Evolutionary conservation across 2,797 vertebrate species (phyloP).

Genomic region (Brotogeris chrysoptera): DNA sequence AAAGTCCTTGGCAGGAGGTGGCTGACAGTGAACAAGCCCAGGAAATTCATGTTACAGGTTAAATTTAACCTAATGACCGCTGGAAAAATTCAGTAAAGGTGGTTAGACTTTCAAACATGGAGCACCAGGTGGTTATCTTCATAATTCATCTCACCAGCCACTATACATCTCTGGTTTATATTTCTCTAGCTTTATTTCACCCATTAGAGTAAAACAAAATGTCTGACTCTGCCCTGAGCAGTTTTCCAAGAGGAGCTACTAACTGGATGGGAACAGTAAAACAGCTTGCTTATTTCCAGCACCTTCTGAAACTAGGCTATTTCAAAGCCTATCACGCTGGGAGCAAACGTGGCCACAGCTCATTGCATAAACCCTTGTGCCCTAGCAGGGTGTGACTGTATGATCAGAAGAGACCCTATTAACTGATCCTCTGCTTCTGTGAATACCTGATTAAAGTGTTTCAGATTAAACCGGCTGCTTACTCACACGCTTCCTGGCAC

Average conservation of each 20-base stretch:
- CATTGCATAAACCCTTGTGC: not conserved
- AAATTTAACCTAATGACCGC: not conserved
- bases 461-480: not conserved
- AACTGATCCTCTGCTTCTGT: not conserved
- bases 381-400: not conserved
- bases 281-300: not conserved
- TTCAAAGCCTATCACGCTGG: not conserved
- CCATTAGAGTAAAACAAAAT: not conserved
- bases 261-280: not conserved
- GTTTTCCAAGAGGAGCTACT: not conserved
- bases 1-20: not conserved
- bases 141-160: not conserved
- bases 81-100: not conserved
- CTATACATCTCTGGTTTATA: not conserved
- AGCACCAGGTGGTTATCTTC: not conserved
- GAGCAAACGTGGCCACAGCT: not conserved
- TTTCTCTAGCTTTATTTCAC: not conserved
- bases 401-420: not conserved
- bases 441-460: not conserved
- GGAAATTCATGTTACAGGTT: not conserved
- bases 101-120: not conserved
- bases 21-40: not conserved
- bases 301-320: not conserved
- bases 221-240: not conserved
- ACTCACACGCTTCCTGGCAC: not conserved